Base-by-base conservation (phyloP, 2,888 invertebrate genomes). In the Rosalia funebris region DNA sequence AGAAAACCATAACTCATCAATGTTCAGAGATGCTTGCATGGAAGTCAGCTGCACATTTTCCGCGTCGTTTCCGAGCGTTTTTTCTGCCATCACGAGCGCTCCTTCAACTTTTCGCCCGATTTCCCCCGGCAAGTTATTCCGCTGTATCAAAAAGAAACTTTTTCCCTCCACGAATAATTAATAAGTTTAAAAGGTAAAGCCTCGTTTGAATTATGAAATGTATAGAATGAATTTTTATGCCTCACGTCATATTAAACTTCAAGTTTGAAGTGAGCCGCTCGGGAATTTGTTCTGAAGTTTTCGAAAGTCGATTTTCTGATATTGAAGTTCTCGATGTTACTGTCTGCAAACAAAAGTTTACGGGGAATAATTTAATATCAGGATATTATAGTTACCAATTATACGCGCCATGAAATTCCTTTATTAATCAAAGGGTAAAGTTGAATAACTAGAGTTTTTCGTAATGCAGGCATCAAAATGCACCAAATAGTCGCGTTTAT, bases 41-140 rank as follows among this genome's bases (percentile, higher is more conserved):
- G 69, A 75, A 79, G 78, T 79, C 80, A 77, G 80, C 77, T 75
- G 77, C 78, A 73, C 70, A 75, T 78, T 79, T 77, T 74, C 71
- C 77, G 73, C 76, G 70, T 73, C 77, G 78, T 76, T 77, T 76
- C 71, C 71, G 63, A 36, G 53, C 50, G 37, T 63, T 70, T 69
- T 72, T 72, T 69, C 71, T 66, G 60, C 63, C 68, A 46, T 66
- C 65, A 60, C 69, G 25, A 41, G 39, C 45, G 16, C 17, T 39
- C 39, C 39, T 16, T 37, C 47, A 20, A 71, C 71, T 73, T 70
- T 72, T 57, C 64, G 57, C 47, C 45, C 44, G 54, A 56, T 56
- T 70, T 68, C 53, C 48, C n/a, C 50, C 41, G 36, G 34, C 53
- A 55, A 59, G 47, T 62, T 59, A 54, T 44, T 50, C 25, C 25